Evolutionary conservation across 2,113 vertebrate species (phyloP).

Genomic region (Megaceryle maxima): DNA sequence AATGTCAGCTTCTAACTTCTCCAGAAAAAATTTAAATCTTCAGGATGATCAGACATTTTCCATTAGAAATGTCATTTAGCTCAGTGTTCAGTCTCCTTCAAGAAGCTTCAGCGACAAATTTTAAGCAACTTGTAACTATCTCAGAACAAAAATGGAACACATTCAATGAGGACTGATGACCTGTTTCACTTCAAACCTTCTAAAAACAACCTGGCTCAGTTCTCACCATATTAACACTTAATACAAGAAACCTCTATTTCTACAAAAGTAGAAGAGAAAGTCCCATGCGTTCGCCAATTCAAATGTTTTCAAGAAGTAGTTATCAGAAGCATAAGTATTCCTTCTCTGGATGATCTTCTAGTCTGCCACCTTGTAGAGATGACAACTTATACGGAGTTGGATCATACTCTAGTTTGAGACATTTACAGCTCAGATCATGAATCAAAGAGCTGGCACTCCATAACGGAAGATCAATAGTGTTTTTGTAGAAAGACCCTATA

Average conservation of each 20-base stretch:
- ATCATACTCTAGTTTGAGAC: constrained; percentile 12
- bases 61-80: neutral
- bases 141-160: neutral
- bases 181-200: neutral
- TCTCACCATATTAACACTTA: neutral
- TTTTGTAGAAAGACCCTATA: constrained; percentile 54
- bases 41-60: neutral
- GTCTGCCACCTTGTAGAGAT: neutral
- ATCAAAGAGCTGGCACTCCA: constrained; percentile 30
- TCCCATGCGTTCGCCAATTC: neutral
- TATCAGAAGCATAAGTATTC: neutral
- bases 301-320: neutral
- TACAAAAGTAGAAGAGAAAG: neutral
- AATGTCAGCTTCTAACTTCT: neutral
- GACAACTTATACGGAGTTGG: neutral
- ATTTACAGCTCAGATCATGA: constrained; percentile 42
- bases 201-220: neutral
- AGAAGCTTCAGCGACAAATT: neutral
- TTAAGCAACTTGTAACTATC: neutral
- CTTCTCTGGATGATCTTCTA: neutral
- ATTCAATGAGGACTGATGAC: neutral
- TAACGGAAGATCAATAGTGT: constrained; percentile 55
- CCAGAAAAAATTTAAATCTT: neutral
- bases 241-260: neutral
- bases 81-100: neutral